Evolutionary conservation across 2,797 vertebrate species (phyloP), one percentile per base, ranked within the genome.

Genomic region (Malacoraja senta): DNA sequence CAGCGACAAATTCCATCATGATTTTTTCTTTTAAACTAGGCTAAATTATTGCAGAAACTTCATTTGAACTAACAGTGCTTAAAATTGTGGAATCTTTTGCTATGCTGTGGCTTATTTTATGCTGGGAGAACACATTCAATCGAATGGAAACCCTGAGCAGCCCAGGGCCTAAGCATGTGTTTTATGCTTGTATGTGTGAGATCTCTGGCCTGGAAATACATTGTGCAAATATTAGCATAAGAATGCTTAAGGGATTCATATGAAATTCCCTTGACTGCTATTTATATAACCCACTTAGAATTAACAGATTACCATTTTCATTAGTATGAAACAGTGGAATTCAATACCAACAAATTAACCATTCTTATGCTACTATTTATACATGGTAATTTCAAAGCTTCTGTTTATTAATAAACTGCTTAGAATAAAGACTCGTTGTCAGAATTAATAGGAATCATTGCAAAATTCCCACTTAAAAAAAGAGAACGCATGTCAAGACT

Each of bases 151-250:
- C n/a, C 63, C n/a, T n/a, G 15, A 6, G 13, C 32, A 32, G 13
- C 63, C 61, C 61, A 26, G 84, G 77, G 13, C 61, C 7, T 3
- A 35, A 65, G 29, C 61, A 29, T 88, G 84, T 88, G 84, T 21
- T 35, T 13, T 88, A 63, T 29, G 77, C 12, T 19, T 88, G 61
- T 68, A 68, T n/a, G 32, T 35, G 84, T 1, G 63, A 68, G 63
- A 68, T 88, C 61, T 88, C 63, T 88, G 84, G n/a, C 63, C 63
- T 68, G 65, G 84, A 88, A 88, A 88, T 68, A 68, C 63, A 88
- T n/a, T 35, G 61, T 68, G 63, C 63, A 68, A 88, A 68, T 88
- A 88, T 88, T 88, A 68, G 84, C 63, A 88, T 21, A 68, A 88
- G 84, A 65, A 88, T 32, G n/a, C 84, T 88, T 68, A 88, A 68